phyloP scores from a whole-genome alignment of 1,140 invertebrate genomes.

The Hetaerina americana region DNA sequence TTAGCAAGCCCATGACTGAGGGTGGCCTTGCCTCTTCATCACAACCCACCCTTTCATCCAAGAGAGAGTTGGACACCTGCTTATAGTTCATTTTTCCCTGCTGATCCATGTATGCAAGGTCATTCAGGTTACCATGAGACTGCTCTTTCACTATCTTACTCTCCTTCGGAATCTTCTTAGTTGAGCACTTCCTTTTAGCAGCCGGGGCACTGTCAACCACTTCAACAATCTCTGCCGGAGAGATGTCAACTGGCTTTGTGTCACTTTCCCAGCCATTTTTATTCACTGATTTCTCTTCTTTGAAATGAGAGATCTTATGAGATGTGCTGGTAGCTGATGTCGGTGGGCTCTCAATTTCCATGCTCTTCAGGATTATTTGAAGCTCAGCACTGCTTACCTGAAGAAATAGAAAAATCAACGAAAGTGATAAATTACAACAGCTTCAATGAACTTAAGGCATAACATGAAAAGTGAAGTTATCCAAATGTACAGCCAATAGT shows the following conservation, averaged over 20 bases:
- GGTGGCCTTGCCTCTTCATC: neutral
- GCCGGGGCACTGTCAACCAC: neutral
- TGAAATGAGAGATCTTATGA: neutral
- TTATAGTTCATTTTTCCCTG: neutral
- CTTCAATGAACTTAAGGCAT: no score
- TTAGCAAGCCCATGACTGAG: neutral
- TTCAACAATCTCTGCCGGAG: neutral
- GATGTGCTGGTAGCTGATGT: neutral
- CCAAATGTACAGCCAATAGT: no score
- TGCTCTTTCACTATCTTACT: neutral
- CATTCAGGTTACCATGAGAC: neutral
- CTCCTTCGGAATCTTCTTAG: neutral
- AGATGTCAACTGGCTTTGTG: neutral
- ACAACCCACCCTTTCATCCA: neutral
- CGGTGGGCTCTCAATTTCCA: neutral
- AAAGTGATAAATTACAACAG: no score
- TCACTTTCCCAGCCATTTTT: neutral
- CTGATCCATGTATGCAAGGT: conserved; percentile 4
- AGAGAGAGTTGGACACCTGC: neutral
- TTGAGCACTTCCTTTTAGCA: neutral
- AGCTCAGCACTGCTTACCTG: neutral
- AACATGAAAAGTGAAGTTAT: no score
- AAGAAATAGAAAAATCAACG: neutral
- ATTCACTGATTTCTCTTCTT: neutral
- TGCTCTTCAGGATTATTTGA: neutral